Evolutionary conservation across 2,113 vertebrate species (phyloP).

Genomic region (Amazona vittata): DNA sequence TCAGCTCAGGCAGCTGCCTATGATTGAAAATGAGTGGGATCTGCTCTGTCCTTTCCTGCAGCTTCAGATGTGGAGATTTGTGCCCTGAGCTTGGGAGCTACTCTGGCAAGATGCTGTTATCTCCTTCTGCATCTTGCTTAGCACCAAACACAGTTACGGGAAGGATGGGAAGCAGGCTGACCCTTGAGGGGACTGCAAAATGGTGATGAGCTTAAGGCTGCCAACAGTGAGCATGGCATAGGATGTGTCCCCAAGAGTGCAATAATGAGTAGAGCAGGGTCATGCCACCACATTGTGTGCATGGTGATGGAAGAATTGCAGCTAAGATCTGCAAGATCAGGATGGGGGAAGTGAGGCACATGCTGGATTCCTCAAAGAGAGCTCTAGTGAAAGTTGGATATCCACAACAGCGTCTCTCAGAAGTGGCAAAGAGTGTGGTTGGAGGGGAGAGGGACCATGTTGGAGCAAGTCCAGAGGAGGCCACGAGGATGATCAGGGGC

Average conservation of each 20-base stretch:
- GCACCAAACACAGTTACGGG: not conserved
- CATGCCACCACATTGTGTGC: not conserved
- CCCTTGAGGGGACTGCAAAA: not conserved
- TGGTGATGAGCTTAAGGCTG: not conserved
- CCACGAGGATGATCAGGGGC: rapidly evolving
- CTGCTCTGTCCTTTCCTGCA: not conserved
- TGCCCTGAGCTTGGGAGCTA: not conserved
- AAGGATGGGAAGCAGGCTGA: not conserved
- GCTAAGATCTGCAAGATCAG: not conserved
- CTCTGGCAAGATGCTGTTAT: not conserved
- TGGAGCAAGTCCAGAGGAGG: not conserved
- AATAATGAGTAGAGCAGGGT: not conserved
- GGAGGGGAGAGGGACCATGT: not conserved
- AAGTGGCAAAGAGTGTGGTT: not conserved
- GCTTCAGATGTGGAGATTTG: not conserved
- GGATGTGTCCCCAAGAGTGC: not conserved
- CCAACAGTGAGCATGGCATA: not conserved
- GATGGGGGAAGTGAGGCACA: not conserved
- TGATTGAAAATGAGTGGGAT: not conserved
- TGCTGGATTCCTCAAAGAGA: not conserved
- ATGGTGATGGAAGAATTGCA: not conserved
- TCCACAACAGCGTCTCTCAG: not conserved
- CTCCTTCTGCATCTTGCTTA: not conserved
- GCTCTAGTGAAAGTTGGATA: not conserved
- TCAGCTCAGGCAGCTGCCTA: not conserved